phyloP scores from a whole-genome alignment of 2,113 vertebrate species.

The Galeopterus variegatus region DNA sequence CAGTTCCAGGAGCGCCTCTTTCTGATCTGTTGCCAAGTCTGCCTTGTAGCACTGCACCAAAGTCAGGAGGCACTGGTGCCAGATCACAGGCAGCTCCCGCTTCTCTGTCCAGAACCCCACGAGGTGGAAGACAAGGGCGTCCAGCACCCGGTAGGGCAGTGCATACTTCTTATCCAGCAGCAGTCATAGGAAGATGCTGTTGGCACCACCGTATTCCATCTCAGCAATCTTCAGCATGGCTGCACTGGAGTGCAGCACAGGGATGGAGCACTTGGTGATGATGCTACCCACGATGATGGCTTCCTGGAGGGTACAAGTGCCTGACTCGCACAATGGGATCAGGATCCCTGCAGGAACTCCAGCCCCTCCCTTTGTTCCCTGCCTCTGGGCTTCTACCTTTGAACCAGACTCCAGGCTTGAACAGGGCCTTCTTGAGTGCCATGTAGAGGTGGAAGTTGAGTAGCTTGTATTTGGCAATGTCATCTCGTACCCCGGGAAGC shows the following conservation, averaged over 20 bases:
- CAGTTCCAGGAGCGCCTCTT: conserved; percentile 94
- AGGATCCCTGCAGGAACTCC: conserved; percentile 92
- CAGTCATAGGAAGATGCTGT: conserved; percentile 98
- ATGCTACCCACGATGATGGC: conserved; percentile 98
- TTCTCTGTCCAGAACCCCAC: conserved; percentile 94
- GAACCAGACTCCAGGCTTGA: conserved; percentile 99
- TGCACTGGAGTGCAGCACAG: conserved; percentile 97
- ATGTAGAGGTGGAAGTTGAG: conserved; percentile 99
- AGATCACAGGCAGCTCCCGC: conserved; percentile 95
- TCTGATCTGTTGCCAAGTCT: conserved; percentile 96
- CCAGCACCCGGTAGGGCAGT: conserved; percentile 98
- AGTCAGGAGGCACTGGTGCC: conserved; percentile 98
- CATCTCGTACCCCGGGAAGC: conserved; percentile 95
- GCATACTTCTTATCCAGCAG: conserved; percentile 99
- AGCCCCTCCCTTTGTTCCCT: no score
- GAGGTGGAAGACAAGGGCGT: conserved; percentile 98
- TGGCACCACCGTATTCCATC: conserved; percentile 98
- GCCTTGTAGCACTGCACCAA: conserved; percentile 97
- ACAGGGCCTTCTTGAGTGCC: conserved; percentile 97
- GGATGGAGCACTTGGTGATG: conserved; percentile 97
- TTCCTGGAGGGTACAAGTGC: conserved; percentile 97
- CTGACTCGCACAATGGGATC: conserved; percentile 97
- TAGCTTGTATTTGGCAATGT: conserved; percentile 96
- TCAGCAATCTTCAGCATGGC: conserved; percentile 98
- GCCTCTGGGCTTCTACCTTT: conserved; percentile 91